Evolutionary conservation across 1,140 invertebrate genomes (phyloP), one percentile per base, ranked within the genome.

Genomic region (Sycophaga agraensis): DNA sequence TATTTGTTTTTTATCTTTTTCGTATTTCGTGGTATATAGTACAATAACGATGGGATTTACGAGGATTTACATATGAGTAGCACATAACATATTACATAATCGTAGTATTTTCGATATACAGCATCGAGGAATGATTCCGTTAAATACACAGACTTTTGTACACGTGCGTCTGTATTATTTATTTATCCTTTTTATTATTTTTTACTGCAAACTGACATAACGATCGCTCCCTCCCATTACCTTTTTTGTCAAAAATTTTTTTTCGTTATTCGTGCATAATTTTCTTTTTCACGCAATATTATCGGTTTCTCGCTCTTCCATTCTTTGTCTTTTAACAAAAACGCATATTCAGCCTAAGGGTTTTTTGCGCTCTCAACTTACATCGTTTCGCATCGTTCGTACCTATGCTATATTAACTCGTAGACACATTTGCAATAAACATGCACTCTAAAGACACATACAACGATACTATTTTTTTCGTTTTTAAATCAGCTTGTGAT

Each of bases 41-140:
- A 76, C 70, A 75, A 45, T 73, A 74, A 77, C 74, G 74, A 73
- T 72, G 69, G 70, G 71, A 70, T 74, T 78, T 68, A 77, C 73
- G 71, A 73, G 66, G 68, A 73, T 76, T 80, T 72, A 78, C 69
- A 76, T 50, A 51, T 72, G 68, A 76, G 59, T 73, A 78, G 61
- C 73, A 75, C 70, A 70, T 75, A 74, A 73, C 72, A 66, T 65
- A 72, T 78, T 77, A 72, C 69, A 73, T 74, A 73, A 71, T 77
- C 70, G 67, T 72, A 73, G 60, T 74, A 75, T 51, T 72, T 49
- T 68, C 69, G 72, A 76, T 78, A 77, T 76, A 78, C 65, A 76
- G 66, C 67, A 68, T 76, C 71, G 72, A 74, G 78, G 76, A 80
- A 80, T 80, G 78, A 78, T 79, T 78, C 45, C 70, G 71, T 76